These are phyloP conservation scores for Hyles vespertilio DNA, from an alignment of 1,140 invertebrate genomes.

Conservation along the genomic window DNA sequence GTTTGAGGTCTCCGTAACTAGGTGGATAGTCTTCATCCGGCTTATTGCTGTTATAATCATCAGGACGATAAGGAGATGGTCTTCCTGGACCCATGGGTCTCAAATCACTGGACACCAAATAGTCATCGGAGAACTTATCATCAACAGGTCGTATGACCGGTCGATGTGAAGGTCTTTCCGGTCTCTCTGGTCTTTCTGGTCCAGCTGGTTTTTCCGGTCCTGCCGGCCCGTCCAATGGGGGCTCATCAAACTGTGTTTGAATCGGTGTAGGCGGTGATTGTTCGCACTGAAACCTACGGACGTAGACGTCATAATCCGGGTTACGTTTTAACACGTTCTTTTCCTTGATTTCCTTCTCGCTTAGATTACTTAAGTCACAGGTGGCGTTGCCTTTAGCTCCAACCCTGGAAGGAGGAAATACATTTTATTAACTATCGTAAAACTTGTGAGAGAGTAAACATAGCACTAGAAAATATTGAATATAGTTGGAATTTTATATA, in stretches of 20 bases:
- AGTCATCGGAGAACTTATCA: slow-evolving; percentile 53
- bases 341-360: slow-evolving; percentile 54
- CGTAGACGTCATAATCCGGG: slow-evolving; percentile 62
- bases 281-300: slow-evolving; percentile 53
- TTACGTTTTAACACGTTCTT: slow-evolving; percentile 44
- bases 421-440: background rate
- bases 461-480: too few relatives aligned
- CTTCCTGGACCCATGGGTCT: slow-evolving; percentile 33
- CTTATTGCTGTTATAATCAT: slow-evolving; percentile 43
- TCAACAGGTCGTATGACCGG: slow-evolving; percentile 50
- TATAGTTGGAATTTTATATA: too few relatives aligned
- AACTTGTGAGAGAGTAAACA: too few relatives aligned
- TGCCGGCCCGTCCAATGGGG: slow-evolving; percentile 11
- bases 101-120: slow-evolving; percentile 20
- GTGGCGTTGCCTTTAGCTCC: slow-evolving; percentile 67
- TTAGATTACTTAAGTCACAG: slow-evolving; percentile 51
- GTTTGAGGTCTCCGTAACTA: slow-evolving; percentile 54
- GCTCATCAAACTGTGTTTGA: slow-evolving; percentile 41
- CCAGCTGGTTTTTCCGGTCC: slow-evolving; percentile 4
- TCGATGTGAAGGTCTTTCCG: slow-evolving; percentile 30
- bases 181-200: background rate
- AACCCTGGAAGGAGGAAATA: slow-evolving; percentile 44
- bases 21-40: slow-evolving; percentile 51
- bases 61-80: slow-evolving; percentile 45
- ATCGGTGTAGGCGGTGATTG: slow-evolving; percentile 54